Conservation (phyloP, 1,140 invertebrate genomes). For the Holcopasites calliopsidis region DNA sequence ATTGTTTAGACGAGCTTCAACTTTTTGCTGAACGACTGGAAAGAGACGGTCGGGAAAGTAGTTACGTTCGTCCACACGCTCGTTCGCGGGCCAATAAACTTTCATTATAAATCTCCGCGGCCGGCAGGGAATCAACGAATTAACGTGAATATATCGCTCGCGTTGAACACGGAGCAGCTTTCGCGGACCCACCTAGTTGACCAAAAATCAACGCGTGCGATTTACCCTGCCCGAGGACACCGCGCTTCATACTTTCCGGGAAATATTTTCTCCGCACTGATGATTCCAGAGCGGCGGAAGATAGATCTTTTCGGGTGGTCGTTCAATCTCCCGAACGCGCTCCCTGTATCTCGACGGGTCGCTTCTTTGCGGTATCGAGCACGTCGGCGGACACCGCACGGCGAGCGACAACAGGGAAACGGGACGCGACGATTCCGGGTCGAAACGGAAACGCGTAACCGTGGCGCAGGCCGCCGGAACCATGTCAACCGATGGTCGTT, state of each 20-base stretch:
- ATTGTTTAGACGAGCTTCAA: too few relatives aligned
- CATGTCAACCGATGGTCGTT: slow-evolving; percentile 50
- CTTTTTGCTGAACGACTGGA: too few relatives aligned
- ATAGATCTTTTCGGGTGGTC: neutral
- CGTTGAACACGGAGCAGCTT: slow-evolving; percentile 12
- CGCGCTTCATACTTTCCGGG: too few relatives aligned
- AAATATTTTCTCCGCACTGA: too few relatives aligned
- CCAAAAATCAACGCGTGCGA: neutral
- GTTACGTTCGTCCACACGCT: slow-evolving; percentile 7
- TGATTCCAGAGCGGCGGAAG: too few relatives aligned
- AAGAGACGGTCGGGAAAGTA: neutral
- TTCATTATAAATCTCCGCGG: slow-evolving; percentile 53
- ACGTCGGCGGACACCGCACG: neutral
- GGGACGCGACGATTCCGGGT: slow-evolving; percentile 40
- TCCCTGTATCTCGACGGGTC: too few relatives aligned
- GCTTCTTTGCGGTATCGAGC: slow-evolving; percentile 1
- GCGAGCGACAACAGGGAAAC: neutral
- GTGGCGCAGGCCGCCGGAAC: slow-evolving; percentile 53
- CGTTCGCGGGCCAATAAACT: slow-evolving; percentile 32
- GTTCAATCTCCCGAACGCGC: too few relatives aligned
- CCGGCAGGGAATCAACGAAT: slow-evolving; percentile 44
- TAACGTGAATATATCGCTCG: slow-evolving; percentile 40
- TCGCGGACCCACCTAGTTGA: neutral
- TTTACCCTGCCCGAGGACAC: neutral
- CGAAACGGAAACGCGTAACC: slow-evolving; percentile 50